These are phyloP conservation scores for Eulemur macaco DNA, from an alignment of 2,113 vertebrate species.

Conservation along the genomic window DNA sequence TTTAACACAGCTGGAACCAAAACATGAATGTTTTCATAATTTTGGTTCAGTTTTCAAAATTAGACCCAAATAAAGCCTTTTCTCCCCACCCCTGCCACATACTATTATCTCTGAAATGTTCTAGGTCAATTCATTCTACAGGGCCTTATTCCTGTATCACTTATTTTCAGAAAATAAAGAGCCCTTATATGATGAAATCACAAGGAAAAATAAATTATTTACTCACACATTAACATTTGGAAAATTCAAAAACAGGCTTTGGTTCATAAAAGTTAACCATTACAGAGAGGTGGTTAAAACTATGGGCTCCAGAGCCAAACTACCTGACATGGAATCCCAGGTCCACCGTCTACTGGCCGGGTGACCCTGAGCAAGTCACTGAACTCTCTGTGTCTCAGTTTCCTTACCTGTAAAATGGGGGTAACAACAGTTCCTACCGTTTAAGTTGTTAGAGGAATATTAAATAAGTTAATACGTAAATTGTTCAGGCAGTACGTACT, in stretches of 20 bases:
- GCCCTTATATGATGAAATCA: neutral
- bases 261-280: neutral
- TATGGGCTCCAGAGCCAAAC: neutral
- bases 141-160: neutral
- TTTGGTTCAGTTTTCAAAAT: conserved; percentile 53
- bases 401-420: neutral
- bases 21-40: conserved; percentile 18
- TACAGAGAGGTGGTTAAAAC: neutral
- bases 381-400: neutral
- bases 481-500: neutral
- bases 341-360: neutral
- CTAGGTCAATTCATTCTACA: conserved; percentile 1
- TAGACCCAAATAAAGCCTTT: conserved; percentile 17
- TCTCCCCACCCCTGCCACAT: neutral
- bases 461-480: neutral
- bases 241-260: neutral
- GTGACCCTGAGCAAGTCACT: neutral
- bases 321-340: neutral
- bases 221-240: neutral
- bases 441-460: neutral
- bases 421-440: neutral
- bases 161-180: conserved; percentile 49
- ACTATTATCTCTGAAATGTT: conserved; percentile 22
- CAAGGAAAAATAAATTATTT: neutral
- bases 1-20: conserved; percentile 17